These are phyloP conservation scores for Mormyrus iriodes DNA, from an alignment of 2,113 vertebrate species.

Conservation along the genomic window DNA sequence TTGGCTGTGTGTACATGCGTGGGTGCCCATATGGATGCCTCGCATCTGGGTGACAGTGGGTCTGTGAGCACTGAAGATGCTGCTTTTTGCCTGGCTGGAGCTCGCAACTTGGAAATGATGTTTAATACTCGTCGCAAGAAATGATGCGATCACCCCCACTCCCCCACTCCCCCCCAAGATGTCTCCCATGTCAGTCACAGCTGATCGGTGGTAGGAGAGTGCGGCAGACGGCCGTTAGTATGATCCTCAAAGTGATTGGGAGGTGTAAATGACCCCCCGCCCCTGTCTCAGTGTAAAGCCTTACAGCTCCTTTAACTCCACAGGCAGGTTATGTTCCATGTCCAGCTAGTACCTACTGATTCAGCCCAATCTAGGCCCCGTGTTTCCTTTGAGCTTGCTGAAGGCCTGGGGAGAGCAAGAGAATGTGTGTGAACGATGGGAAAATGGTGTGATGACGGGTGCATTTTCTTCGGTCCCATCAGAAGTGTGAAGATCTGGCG, in stretches of 20 bases:
- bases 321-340: neutral
- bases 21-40: neutral
- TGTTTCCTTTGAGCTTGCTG: neutral
- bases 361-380: neutral
- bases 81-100: neutral
- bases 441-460: neutral
- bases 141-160: neutral
- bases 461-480: no score
- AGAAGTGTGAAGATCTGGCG: neutral
- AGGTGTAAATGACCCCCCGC: neutral
- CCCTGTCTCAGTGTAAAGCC: neutral
- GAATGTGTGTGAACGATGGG: neutral
- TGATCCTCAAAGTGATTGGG: neutral
- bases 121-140: slow-evolving; percentile 9
- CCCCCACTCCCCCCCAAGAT: neutral
- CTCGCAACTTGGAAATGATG: neutral
- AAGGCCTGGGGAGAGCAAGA: neutral
- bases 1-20: neutral
- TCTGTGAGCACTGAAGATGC: neutral
- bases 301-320: neutral
- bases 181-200: neutral
- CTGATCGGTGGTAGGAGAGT: neutral
- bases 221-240: neutral
- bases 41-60: neutral
- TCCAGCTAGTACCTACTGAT: neutral